Conservation (phyloP, 1,140 invertebrate species). For the Idris sp. region DNA sequence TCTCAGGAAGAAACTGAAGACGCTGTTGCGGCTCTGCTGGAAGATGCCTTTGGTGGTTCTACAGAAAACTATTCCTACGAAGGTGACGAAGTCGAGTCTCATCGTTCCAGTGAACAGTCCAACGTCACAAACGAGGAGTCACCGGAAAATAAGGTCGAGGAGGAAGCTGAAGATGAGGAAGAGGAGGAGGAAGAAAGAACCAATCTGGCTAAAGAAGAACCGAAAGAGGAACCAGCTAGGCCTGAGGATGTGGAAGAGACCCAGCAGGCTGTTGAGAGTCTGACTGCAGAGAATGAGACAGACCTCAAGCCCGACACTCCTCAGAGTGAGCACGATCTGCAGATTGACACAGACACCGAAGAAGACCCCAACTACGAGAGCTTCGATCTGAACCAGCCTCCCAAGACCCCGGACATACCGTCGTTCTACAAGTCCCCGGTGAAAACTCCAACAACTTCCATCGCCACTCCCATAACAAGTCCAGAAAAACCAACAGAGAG, state of each 20-base stretch:
- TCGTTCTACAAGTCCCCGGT: conserved; percentile 74
- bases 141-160: conserved; percentile 1
- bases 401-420: conserved; percentile 76
- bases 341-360: conserved; percentile 92
- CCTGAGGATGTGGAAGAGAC: conserved; percentile 87
- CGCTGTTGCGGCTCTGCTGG: conserved; percentile 90
- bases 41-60: conserved; percentile 87
- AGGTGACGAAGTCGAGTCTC: conserved; percentile 69
- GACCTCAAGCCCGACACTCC: conserved; percentile 90
- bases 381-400: conserved; percentile 74
- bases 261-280: conserved; percentile 86
- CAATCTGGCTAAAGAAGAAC: conserved; percentile 70
- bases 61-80: conserved; percentile 80
- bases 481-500: conserved; percentile 70
- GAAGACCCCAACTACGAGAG: conserved; percentile 82
- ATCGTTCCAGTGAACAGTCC: conserved; percentile 18
- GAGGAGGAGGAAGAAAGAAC: conserved; percentile 65
- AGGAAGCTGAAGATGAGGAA: conserved; percentile 6
- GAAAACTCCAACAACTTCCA: conserved; percentile 63
- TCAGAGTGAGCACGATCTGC: conserved; percentile 88
- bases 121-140: background rate
- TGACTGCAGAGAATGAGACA: conserved; percentile 81
- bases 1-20: conserved; percentile 95
- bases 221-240: conserved; percentile 70
- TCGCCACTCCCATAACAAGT: conserved; percentile 34